Base-by-base conservation (phyloP, 2,113 vertebrate species). In the Coracopsis vasa region DNA sequence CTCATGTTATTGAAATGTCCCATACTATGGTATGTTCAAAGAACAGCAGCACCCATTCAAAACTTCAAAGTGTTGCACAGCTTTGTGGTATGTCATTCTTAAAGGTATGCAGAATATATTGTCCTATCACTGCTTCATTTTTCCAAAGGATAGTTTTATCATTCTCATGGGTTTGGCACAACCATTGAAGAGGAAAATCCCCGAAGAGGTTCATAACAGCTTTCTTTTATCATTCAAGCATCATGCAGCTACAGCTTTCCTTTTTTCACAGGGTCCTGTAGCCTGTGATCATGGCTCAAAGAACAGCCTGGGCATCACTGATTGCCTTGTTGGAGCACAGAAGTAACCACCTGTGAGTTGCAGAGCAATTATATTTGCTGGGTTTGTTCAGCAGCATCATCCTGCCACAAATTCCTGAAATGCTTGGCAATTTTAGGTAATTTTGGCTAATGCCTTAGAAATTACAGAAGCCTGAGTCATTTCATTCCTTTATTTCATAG, bases 101-200 rank as follows among this genome's bases (percentile, higher is more conserved):
- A 44, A 82, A 88, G 3, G 24, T 2, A 47, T 31, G 5, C 29
- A 44, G 35, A 41, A n/a, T 31, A 48, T 79, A 37, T 9, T 45
- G 27, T 31, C 24, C 7, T 23, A 2, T 29, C 0, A 0, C 28
- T 77, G 8, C 27, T 61, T 65, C 23, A 29, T 35, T 81, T 92
- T 81, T 50, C 18, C 16, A 28, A 35, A 66, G 23, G 24, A 4
- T 3, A 12, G 11, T 61, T 93, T 60, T 39, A 35, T 47, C 10
- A 4, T 50, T 80, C 42, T 66, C 9, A 20, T 28, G 11, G 5
- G 8, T 75, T 64, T 69, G 35, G 9, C 31, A 73, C 16, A 78
- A 42, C 1, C 2, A 7, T 44, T 84, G 51, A 71, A 64, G 20
- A 86, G 41, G 29, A 73, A 82, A 71, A 18, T 1, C 31, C 35